Evolutionary conservation across 2,113 vertebrate species (phyloP), one percentile per base, ranked within the genome.

Genomic region (Lucifuga dentata): DNA sequence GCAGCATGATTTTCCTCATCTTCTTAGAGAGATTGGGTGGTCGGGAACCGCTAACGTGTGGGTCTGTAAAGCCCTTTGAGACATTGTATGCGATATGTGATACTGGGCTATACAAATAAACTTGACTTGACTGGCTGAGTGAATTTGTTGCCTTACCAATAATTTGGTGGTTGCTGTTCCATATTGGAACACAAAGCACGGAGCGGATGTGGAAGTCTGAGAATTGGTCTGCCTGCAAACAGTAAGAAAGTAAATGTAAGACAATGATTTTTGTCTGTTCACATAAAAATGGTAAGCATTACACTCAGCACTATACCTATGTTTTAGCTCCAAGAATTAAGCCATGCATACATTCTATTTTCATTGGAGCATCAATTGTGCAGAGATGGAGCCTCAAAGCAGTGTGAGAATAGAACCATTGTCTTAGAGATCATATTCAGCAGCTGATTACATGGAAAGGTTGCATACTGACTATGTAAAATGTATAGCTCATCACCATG

Each of bases 121-220:
- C n/a, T n/a, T n/a, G n/a, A n/a, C n/a, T n/a, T n/a, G n/a, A n/a
- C n/a, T n/a, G n/a, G n/a, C n/a, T n/a, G n/a, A 29, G 26, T 29
- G 26, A 29, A 29, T 55, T 11, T 3, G 33, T 50, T 13, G 11
- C 82, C 95, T 93, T 94, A 99, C 98, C 98, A 24, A 99, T 99
- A 91, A 99, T 99, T 92, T 99, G 97, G 78, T 99, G 98, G 80
- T 91, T 96, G 90, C 95, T 98, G 90, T 99, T 99, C 98, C 98
- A 99, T 88, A 99, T 99, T 20, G 98, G 97, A 65, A 99, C 98
- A 73, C 97, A 99, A 45, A 99, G 95, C 81, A 99, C 96, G 35
- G 98, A 98, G 69, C 96, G 94, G 86, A 98, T 99, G 45, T 99
- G 98, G 88, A 98, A 99, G 59, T 97, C 96, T 49, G 96, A 98